Percentiles rank a stretch among this genome's conserved stretches.
These are phyloP conservation scores for Acrocephalus kingi DNA, from an alignment of 2,113 vertebrate genomes.

Conservation along the genomic window DNA sequence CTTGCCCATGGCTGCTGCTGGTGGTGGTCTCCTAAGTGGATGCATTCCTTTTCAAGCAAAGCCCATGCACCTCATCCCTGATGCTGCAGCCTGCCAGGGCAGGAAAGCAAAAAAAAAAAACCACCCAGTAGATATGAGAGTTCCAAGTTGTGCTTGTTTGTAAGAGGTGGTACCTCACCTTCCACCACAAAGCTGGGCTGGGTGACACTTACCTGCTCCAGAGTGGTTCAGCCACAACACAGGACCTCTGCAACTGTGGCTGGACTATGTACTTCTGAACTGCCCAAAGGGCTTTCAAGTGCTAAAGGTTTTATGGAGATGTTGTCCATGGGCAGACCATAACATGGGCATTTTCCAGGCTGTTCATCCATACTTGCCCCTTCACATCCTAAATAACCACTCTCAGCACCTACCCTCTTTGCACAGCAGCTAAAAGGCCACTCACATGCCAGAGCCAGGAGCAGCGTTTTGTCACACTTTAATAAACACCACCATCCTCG, in stretches of 20 bases:
- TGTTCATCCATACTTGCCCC: not conserved
- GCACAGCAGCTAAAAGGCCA: not conserved
- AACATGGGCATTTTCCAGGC: not conserved
- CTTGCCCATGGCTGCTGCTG: not conserved
- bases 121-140: not conserved
- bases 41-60: not conserved
- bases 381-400: not conserved
- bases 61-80: not conserved
- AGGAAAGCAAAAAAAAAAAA: not conserved
- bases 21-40: not conserved
- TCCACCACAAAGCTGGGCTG: not conserved
- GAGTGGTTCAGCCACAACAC: not conserved
- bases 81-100: not conserved
- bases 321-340: not conserved
- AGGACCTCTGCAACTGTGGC: accelerated
- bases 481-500: not conserved
- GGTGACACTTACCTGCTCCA: not conserved
- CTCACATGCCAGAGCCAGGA: not conserved
- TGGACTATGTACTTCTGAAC: accelerated
- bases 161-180: not conserved
- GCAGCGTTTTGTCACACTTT: not conserved
- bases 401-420: not conserved
- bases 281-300: not conserved
- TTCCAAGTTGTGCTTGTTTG: not conserved
- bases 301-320: not conserved